phyloP scores from a whole-genome alignment of 2,888 invertebrate species.

The Andrena fulva region DNA sequence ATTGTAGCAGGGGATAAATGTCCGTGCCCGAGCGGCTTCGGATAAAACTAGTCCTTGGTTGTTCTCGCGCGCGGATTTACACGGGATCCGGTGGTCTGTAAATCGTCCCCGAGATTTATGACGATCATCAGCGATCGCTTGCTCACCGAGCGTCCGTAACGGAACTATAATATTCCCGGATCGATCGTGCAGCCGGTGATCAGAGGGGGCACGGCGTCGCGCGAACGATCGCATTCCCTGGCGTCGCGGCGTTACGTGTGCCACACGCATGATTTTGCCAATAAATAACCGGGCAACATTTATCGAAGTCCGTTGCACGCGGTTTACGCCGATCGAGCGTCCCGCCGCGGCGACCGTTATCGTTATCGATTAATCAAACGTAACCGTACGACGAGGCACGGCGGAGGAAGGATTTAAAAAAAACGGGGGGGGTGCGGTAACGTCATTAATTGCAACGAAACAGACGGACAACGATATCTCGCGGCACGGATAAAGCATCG shows the following conservation, averaged over 20 bases:
- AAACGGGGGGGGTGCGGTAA: background rate
- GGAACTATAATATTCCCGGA: conserved; percentile 70
- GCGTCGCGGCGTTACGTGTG: conserved; percentile 48
- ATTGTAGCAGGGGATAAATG: background rate
- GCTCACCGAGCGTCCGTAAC: conserved; percentile 55
- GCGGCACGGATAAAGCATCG: conserved; percentile 4
- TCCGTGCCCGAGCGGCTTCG: background rate
- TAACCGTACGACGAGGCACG: background rate
- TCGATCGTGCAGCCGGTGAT: conserved; percentile 69
- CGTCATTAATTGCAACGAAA: conserved; percentile 41
- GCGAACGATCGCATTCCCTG: conserved; percentile 63
- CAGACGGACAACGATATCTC: conserved; percentile 29
- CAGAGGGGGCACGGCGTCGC: conserved; percentile 41
- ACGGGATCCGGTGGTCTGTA: conserved; percentile 55
- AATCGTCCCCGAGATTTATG: conserved; percentile 68
- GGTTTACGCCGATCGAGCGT: conserved; percentile 54
- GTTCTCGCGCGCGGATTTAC: conserved; percentile 43
- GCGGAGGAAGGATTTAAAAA: background rate
- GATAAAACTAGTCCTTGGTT: conserved; percentile 26
- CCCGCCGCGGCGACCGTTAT: conserved; percentile 47
- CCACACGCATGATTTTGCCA: conserved; percentile 65
- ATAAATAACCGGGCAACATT: conserved; percentile 67
- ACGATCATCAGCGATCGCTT: conserved; percentile 70
- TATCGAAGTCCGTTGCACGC: conserved; percentile 60
- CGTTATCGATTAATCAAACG: conserved; percentile 59